Evolutionary conservation across 2,888 invertebrate genomes (phyloP).

Genomic region (Taenaris catops): DNA sequence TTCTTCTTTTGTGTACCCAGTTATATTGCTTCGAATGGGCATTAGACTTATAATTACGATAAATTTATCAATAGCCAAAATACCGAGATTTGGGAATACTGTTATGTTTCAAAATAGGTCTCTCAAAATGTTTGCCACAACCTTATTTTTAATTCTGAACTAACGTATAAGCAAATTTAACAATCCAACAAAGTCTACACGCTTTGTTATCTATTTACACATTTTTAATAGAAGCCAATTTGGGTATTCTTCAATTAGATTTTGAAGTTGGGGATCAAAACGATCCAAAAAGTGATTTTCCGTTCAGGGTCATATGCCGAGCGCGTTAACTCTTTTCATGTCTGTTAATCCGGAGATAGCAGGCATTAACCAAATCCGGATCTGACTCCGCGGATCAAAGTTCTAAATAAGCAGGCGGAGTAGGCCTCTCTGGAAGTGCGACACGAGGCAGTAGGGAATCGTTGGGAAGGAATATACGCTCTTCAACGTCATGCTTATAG

Average conservation of each 20-base stretch:
- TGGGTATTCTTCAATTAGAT: slow-evolving; percentile 4
- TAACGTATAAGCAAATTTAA: slow-evolving; percentile 70
- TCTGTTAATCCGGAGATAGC: slow-evolving; percentile 49
- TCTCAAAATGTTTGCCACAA: slow-evolving; percentile 75
- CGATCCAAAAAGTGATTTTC: neutral
- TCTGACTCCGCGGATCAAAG: slow-evolving; percentile 75
- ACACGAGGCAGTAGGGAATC: slow-evolving; percentile 76
- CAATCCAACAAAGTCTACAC: slow-evolving; percentile 53
- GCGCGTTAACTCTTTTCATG: no score
- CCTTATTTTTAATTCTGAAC: slow-evolving; percentile 54
- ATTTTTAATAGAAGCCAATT: slow-evolving; percentile 16
- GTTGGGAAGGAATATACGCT: slow-evolving; percentile 80
- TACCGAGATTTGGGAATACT: slow-evolving; percentile 58
- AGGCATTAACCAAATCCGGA: slow-evolving; percentile 58
- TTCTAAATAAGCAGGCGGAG: slow-evolving; percentile 75
- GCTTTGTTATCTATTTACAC: slow-evolving; percentile 14
- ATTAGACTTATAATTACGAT: slow-evolving; percentile 54
- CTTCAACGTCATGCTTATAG: slow-evolving; percentile 82
- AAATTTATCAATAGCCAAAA: slow-evolving; percentile 58
- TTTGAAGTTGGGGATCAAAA: slow-evolving; percentile 1
- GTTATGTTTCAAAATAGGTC: slow-evolving; percentile 73
- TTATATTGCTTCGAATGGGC: slow-evolving; percentile 32
- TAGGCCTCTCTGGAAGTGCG: slow-evolving; percentile 76
- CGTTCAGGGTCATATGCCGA: neutral
- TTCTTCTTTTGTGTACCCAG: slow-evolving; percentile 28